Base-by-base conservation (phyloP, 2,888 invertebrate genomes). In the Acanthococcus lagerstroemiae region DNA sequence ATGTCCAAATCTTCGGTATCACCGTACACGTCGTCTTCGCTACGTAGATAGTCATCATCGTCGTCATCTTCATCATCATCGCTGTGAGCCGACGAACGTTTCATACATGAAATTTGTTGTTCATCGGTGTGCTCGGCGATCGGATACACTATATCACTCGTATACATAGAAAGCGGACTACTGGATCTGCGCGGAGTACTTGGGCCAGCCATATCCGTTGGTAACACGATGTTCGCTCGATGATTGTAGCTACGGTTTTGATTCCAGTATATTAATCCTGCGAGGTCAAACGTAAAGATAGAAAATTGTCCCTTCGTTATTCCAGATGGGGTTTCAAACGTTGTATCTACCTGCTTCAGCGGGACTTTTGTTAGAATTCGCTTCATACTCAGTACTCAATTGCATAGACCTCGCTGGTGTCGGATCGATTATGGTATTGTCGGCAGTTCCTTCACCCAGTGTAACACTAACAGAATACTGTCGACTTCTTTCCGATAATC, bases 61-160 rank as follows among this genome's bases (percentile, higher is more conserved):
- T 48, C 68, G 48, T 58, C 58, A 52, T 65, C 68, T 30, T 67
- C 67, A 46, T 67, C 69, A 27, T 68, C 67, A 55, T 67, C 69
- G 45, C 69, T 69, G 57, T 63, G 61, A 61, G 61, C 58, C 52
- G 66, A 66, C 25, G 65, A 66, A 61, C 76, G 76, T 60, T 68
- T 69, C 25, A 67, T 66, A 71, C 77, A 76, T 63, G 74, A 75
- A 69, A 75, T 78, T 9, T 83, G 83, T 78, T 84, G 85, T 75
- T 90, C 89, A 73, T 88, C 90, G 0, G 86, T 85, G 74, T 88
- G 88, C 77, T 90, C 90, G 1, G 87, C 89, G 71, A 90, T 90
- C 3, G 90, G 89, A 75, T 90, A 89, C 1, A 88, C 83, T 67
- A 87, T 86, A 76, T 88, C 87, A 1, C 87, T 68, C 30, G 66